Evolutionary conservation across 2,113 vertebrate species (phyloP).

Genomic region (Clupea harengus): DNA sequence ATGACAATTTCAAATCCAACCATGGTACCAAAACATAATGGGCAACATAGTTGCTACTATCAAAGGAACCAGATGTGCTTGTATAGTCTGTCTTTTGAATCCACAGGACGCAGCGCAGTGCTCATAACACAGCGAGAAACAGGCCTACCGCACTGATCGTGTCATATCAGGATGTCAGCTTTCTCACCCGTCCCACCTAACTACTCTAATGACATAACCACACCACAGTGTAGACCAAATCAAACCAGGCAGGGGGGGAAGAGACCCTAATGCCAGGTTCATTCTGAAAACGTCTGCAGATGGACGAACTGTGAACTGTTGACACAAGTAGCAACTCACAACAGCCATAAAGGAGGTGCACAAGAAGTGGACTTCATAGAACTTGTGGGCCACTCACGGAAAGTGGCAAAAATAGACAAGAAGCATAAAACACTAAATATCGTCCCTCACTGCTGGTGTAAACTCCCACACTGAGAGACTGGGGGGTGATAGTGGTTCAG

Average conservation of each 20-base stretch:
- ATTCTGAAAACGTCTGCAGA: background rate
- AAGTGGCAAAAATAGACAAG: background rate
- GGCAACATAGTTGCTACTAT: slow-evolving; percentile 17
- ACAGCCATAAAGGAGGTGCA: background rate
- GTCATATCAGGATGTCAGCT: too few relatives aligned
- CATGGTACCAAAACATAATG: background rate
- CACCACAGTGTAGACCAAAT: background rate
- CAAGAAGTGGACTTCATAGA: background rate
- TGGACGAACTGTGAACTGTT: background rate
- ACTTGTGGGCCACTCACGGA: background rate
- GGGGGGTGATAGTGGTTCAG: too few relatives aligned
- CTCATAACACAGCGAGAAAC: background rate
- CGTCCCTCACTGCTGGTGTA: too few relatives aligned
- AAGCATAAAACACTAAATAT: too few relatives aligned
- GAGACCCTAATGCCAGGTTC: background rate
- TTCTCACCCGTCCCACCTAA: background rate
- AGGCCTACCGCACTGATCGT: background rate
- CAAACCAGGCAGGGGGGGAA: background rate
- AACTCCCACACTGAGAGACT: too few relatives aligned
- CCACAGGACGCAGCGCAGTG: background rate
- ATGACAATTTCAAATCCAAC: background rate
- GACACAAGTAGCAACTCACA: background rate
- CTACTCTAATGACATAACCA: background rate
- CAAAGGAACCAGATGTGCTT: background rate
- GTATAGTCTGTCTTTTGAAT: background rate